Evolutionary conservation across 1,140 invertebrate species (phyloP).

Genomic region (Kradibia gibbosae): DNA sequence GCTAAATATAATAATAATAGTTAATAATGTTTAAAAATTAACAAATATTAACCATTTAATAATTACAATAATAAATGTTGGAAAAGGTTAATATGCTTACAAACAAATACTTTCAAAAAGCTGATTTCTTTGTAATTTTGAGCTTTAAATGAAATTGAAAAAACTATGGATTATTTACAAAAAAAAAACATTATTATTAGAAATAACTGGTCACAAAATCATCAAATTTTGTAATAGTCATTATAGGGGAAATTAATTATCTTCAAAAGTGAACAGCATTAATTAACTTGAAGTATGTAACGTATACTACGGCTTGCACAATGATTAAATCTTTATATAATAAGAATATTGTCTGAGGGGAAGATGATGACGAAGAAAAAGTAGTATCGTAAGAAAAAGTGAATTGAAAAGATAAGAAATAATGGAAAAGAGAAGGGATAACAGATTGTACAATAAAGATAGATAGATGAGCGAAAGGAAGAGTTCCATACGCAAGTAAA

Average conservation of each 20-base stretch:
- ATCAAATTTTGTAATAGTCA: too few species aligned
- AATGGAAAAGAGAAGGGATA: conserved; percentile 46
- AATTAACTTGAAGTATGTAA: conserved; percentile 25
- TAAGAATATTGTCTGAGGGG: neutral
- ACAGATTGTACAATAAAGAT: conserved; percentile 16
- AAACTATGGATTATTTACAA: too few species aligned
- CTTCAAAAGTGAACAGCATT: conserved; percentile 28
- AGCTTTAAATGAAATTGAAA: too few species aligned
- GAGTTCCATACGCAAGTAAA: neutral
- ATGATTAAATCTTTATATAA: conserved; percentile 12
- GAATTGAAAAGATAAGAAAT: conserved; percentile 48
- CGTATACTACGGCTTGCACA: neutral
- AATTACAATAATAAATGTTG: too few species aligned
- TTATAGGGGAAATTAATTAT: conserved; percentile 46
- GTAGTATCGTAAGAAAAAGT: conserved; percentile 4
- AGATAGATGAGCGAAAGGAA: neutral
- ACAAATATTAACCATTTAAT: too few species aligned
- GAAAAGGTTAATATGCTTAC: too few species aligned
- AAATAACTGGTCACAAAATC: too few species aligned
- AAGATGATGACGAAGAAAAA: conserved; percentile 30
- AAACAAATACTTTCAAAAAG: too few species aligned
- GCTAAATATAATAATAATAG: too few species aligned
- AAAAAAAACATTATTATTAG: too few species aligned
- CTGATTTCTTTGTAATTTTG: too few species aligned
- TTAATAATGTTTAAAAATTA: too few species aligned